A percentile compares a stretch with the other conserved stretches of the same genome.
phyloP scores from a whole-genome alignment of 2,113 vertebrate genomes.

The Gadus chalcogrammus region DNA sequence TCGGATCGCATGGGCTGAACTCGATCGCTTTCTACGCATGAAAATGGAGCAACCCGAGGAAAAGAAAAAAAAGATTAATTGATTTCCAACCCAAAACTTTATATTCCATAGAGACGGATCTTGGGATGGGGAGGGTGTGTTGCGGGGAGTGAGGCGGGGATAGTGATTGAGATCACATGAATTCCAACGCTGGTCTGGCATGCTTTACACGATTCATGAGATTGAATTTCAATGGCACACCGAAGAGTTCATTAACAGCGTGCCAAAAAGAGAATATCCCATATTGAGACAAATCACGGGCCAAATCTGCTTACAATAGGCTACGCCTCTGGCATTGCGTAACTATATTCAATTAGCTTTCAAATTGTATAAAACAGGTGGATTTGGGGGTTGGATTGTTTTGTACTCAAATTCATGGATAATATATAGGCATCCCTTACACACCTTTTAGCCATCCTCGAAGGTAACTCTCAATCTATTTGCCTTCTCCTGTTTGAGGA shows the following conservation, averaged over 20 bases:
- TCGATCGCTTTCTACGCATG: slow-evolving; percentile 19
- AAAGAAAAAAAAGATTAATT: slow-evolving; percentile 12
- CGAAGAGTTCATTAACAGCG: slow-evolving; percentile 60
- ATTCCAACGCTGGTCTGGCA: slow-evolving; percentile 35
- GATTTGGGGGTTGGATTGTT: slow-evolving; percentile 66
- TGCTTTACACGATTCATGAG: slow-evolving; percentile 58
- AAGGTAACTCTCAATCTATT: slow-evolving; percentile 63
- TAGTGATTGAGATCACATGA: slow-evolving; percentile 36
- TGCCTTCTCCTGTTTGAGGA: slow-evolving; percentile 58
- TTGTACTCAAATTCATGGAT: slow-evolving; percentile 67
- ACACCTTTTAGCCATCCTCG: slow-evolving; percentile 67
- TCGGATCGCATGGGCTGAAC: slow-evolving; percentile 23
- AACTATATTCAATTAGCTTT: slow-evolving; percentile 77
- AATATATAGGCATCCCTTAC: slow-evolving; percentile 70
- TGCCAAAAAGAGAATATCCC: slow-evolving; percentile 62
- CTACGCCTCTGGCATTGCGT: slow-evolving; percentile 67
- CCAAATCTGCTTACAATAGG: slow-evolving; percentile 77
- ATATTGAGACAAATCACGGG: slow-evolving; percentile 75
- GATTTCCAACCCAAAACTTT: slow-evolving; percentile 37
- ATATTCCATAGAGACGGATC: slow-evolving; percentile 20
- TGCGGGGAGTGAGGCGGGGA: background rate
- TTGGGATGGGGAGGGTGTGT: background rate
- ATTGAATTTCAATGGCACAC: slow-evolving; percentile 70
- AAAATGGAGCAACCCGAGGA: slow-evolving; percentile 4
- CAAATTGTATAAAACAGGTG: slow-evolving; percentile 56